A percentile compares a stretch with the other conserved stretches of the same genome.
Evolutionary conservation across 2,888 invertebrate species (phyloP).

Genomic region (Drosophila suboccidentalis): DNA sequence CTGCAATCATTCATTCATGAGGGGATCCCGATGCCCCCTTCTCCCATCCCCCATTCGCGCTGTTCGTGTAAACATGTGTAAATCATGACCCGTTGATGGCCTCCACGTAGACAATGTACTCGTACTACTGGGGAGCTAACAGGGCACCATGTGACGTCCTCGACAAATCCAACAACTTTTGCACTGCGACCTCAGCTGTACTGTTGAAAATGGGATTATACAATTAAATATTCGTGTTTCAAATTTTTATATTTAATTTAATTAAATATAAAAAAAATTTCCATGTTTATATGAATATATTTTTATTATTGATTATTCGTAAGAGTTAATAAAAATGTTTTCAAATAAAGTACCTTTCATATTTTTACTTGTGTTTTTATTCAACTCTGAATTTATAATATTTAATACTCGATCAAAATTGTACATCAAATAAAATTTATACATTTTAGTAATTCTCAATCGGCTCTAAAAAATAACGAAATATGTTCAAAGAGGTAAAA

Average conservation of each 20-base stretch:
- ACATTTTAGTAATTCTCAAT: no score
- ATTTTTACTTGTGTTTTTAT: no score
- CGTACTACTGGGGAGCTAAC: constrained; percentile 9
- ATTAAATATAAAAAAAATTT: no score
- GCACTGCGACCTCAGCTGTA: constrained; percentile 63
- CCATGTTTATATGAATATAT: no score
- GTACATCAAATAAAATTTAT: no score
- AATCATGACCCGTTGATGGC: constrained; percentile 82
- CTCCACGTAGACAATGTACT: constrained; percentile 42
- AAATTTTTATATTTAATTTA: neutral
- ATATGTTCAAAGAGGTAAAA: neutral
- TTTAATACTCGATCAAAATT: no score
- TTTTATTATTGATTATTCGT: no score
- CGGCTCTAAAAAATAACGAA: no score
- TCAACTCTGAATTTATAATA: no score
- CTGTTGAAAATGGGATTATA: neutral
- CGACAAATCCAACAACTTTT: constrained; percentile 52
- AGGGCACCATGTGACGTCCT: constrained; percentile 61
- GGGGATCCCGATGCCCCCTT: constrained; percentile 24
- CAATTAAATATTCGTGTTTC: neutral
- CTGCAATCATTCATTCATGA: constrained; percentile 74
- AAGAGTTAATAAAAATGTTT: no score
- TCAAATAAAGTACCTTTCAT: no score
- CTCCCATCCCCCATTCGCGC: constrained; percentile 9
- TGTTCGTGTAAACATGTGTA: constrained; percentile 83